These are phyloP conservation scores for Hyles lineata DNA, from an alignment of 2,888 invertebrate genomes.

Conservation along the genomic window DNA sequence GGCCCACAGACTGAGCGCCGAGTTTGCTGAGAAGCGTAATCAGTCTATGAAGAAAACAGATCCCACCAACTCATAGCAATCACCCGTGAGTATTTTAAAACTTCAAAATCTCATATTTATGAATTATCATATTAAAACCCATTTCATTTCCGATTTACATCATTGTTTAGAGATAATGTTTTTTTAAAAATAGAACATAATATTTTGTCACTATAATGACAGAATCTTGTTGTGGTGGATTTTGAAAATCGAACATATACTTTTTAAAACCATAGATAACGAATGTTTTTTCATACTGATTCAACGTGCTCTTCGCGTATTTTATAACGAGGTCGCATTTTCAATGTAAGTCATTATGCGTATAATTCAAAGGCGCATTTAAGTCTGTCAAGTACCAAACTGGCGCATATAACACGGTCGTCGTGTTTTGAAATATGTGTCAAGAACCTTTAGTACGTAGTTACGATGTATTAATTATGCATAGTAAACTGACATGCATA, in stretches of 20 bases:
- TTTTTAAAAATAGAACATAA: background rate
- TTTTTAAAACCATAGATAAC: background rate
- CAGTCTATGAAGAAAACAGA: constrained; percentile 75
- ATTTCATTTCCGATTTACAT: background rate
- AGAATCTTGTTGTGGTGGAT: background rate
- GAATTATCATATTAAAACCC: background rate
- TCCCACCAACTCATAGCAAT: constrained; percentile 79
- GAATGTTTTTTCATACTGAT: background rate
- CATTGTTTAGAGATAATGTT: background rate
- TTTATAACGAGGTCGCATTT: constrained; percentile 4
- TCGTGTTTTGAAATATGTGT: constrained; percentile 20
- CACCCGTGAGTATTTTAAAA: constrained; percentile 71
- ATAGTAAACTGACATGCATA: constrained; percentile 17
- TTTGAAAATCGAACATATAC: background rate
- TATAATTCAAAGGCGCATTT: background rate
- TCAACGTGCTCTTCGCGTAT: background rate
- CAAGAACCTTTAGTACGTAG: background rate
- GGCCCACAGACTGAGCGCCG: constrained; percentile 80
- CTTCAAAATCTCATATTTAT: constrained; percentile 29
- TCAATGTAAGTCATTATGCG: background rate
- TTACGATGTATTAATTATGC: background rate
- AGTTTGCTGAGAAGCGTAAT: constrained; percentile 77
- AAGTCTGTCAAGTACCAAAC: background rate
- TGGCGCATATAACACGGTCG: background rate
- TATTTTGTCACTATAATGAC: background rate